These are phyloP conservation scores for Ophion obscuratus DNA, from an alignment of 2,888 invertebrate species.

Conservation along the genomic window DNA sequence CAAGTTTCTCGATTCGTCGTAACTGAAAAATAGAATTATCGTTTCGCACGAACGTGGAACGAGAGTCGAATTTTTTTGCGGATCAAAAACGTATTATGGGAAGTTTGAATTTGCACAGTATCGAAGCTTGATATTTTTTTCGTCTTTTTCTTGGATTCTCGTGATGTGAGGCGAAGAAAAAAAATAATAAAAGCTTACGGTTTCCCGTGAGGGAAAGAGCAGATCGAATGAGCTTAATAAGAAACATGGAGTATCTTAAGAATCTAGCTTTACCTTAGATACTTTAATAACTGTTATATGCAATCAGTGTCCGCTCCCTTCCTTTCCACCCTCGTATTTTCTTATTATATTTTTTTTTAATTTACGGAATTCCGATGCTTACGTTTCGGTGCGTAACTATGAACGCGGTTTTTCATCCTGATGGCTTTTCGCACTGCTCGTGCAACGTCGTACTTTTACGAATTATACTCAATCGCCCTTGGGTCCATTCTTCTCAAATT, in stretches of 20 bases:
- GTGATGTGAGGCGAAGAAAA: neutral
- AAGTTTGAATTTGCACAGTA: neutral
- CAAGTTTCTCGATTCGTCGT: neutral
- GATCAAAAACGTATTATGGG: neutral
- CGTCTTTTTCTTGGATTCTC: neutral
- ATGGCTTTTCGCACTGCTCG: neutral
- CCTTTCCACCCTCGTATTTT: neutral
- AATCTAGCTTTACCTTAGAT: conserved; percentile 58
- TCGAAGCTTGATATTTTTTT: neutral
- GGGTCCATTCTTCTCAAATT: conserved; percentile 35
- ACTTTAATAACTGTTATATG: conserved; percentile 52
- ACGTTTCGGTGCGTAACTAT: neutral
- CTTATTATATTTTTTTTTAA: neutral
- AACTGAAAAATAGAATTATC: neutral
- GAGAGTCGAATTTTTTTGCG: neutral
- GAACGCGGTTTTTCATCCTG: conserved; percentile 23
- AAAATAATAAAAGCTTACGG: neutral
- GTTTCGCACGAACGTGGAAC: neutral
- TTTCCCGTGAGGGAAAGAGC: conserved; percentile 28
- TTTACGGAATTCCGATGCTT: conserved; percentile 20
- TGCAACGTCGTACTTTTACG: neutral
- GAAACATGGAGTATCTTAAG: conserved; percentile 69
- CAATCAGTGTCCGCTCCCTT: conserved; percentile 59
- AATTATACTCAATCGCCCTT: neutral
- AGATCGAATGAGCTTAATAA: conserved; percentile 69